A percentile compares a stretch with the other conserved stretches of the same genome.
Evolutionary conservation across 2,113 vertebrate genomes (phyloP).

Genomic region (Saccopteryx leptura): DNA sequence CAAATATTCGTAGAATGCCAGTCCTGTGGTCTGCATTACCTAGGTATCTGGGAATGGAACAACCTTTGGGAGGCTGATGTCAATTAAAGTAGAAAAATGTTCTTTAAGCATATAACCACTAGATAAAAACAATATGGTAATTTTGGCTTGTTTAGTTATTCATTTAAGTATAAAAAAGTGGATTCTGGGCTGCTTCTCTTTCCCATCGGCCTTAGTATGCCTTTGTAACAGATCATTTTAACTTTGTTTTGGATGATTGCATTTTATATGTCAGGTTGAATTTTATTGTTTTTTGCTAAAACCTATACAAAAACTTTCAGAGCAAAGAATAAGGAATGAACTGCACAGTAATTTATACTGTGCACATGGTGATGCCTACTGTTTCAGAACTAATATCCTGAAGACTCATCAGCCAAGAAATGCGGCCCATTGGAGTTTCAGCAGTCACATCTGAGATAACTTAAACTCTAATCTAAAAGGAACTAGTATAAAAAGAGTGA

Average conservation of each 20-base stretch:
- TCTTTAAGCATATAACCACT: slow-evolving; percentile 21
- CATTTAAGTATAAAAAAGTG: background rate
- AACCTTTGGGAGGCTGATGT: slow-evolving; percentile 27
- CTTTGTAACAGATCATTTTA: background rate
- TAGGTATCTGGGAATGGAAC: slow-evolving; percentile 27
- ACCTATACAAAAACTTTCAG: background rate
- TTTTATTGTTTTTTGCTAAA: slow-evolving; percentile 61
- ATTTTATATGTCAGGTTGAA: slow-evolving; percentile 40
- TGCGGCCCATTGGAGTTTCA: background rate
- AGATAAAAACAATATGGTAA: background rate
- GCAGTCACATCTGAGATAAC: slow-evolving; percentile 12
- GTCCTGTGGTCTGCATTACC: background rate
- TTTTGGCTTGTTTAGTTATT: background rate
- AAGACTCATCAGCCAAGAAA: background rate
- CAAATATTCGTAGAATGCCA: slow-evolving; percentile 47
- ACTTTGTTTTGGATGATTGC: slow-evolving; percentile 52
- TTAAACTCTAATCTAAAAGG: background rate
- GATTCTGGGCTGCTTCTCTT: background rate
- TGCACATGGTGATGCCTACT: background rate
- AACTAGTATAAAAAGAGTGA: background rate
- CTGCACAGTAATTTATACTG: background rate
- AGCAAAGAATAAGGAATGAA: slow-evolving; percentile 17
- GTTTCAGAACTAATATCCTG: slow-evolving; percentile 41
- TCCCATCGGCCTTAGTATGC: background rate
- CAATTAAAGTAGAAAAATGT: slow-evolving; percentile 51